phyloP scores from a whole-genome alignment of 2,888 invertebrate species.

The Andrena trimmerana region DNA sequence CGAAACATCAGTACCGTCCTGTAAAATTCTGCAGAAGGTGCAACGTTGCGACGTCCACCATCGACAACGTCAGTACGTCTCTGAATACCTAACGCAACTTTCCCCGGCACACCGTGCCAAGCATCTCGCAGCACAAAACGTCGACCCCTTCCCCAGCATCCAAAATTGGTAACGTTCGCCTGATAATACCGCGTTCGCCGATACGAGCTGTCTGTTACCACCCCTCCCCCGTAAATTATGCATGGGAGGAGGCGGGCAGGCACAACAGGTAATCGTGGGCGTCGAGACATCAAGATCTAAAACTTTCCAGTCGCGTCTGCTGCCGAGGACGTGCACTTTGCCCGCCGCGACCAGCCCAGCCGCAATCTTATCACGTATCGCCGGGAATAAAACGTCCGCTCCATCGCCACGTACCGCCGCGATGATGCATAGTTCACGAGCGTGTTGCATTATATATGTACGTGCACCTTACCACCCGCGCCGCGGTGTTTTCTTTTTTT shows the following conservation, averaged over 20 bases:
- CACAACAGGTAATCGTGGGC: constrained; percentile 8
- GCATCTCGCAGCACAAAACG: not conserved
- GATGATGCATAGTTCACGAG: constrained; percentile 67
- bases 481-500: not conserved
- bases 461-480: not conserved
- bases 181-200: not conserved
- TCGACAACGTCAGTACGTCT: not conserved
- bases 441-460: not conserved
- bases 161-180: not conserved
- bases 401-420: constrained; percentile 18
- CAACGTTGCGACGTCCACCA: not conserved
- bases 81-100: not conserved
- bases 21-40: not conserved
- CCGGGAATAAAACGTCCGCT: constrained; percentile 50
- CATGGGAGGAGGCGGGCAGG: not conserved
- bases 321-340: constrained; percentile 34
- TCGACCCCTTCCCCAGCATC: not conserved
- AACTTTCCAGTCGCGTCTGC: constrained; percentile 49
- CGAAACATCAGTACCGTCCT: not conserved
- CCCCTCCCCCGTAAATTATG: constrained; percentile 3
- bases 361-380: constrained; percentile 69
- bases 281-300: constrained; percentile 30
- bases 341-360: constrained; percentile 7
- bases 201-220: not conserved
- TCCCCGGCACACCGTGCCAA: not conserved